phyloP scores from a whole-genome alignment of 2,888 invertebrate genomes.

The Orchesellides sinensis region DNA sequence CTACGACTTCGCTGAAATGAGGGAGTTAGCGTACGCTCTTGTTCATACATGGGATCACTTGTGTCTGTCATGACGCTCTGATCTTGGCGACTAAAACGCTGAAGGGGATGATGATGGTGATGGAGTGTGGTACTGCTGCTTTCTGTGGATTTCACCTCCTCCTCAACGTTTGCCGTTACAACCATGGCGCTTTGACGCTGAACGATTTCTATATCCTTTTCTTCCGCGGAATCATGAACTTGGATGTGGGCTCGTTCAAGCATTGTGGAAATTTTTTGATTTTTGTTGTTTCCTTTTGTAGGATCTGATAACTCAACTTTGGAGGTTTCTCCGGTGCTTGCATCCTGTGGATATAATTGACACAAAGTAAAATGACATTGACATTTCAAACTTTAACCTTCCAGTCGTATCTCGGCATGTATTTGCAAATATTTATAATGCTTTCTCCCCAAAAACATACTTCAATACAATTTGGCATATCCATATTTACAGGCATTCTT shows the following conservation, averaged over 20 bases:
- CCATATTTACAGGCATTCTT: constrained; percentile 75
- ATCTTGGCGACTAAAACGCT: constrained; percentile 42
- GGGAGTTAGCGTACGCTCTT: constrained; percentile 60
- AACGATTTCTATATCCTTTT: constrained; percentile 83
- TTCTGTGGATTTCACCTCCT: constrained; percentile 10
- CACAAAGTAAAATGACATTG: too few species aligned
- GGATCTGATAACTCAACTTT: background rate
- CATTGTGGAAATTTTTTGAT: constrained; percentile 21
- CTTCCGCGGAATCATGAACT: constrained; percentile 78
- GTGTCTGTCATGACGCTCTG: constrained; percentile 66
- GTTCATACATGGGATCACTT: constrained; percentile 50
- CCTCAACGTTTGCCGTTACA: constrained; percentile 7
- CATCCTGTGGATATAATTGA: constrained; percentile 5
- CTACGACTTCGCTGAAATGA: constrained; percentile 60
- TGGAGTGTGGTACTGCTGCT: constrained; percentile 9
- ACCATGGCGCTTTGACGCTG: constrained; percentile 48
- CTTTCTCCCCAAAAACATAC: background rate
- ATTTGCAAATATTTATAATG: background rate
- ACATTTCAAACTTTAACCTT: too few species aligned
- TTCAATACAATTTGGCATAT: constrained; percentile 66
- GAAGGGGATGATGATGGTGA: background rate
- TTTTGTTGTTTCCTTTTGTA: too few species aligned
- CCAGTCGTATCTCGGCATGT: background rate
- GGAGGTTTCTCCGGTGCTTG: background rate
- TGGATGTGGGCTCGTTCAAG: constrained; percentile 75